Evolutionary conservation across 2,888 invertebrate species (phyloP), one percentile per base, ranked within the genome.

Genomic region (Ypsolopha scabrella): DNA sequence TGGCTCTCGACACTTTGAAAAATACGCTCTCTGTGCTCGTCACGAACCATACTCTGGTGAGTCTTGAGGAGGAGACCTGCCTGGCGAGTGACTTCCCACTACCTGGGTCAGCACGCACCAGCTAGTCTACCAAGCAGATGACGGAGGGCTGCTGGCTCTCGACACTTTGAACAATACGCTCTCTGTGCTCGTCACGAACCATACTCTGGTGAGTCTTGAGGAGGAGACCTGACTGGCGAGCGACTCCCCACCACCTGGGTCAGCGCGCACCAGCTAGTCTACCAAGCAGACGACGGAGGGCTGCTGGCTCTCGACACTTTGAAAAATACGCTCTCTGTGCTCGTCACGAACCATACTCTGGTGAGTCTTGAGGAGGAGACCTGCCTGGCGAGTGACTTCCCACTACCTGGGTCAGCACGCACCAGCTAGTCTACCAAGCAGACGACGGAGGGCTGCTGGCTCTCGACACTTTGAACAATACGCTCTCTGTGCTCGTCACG

Each of bases 271-370:
- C 93, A 94, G 82, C 92, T 94, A 70, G 93, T 94, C 73, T 95
- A 93, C 85, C 94, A 94, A 78, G 91, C 93, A 50, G 94, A 95
- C 88, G 94, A 94, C 86, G 94, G 94, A 54, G 93, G 94, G 51
- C 88, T 95, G 59, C 90, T 93, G 59, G 91, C 94, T 51, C 88
- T 94, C 67, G 91, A 94, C 77, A 93, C 94, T 61, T 89, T 90
- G 79, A 92, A 91, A 79, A 94, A 94, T 79, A 90, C 91, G 50
- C 90, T 94, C 67, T 88, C 92, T 59, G 90, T 92, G 58, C 89
- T 95, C 66, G 94, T 95, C 78, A 94, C 94, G 63, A 95, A 95
- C 86, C 94, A 95, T 73, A 95, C 94, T 57, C 88, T 95, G 82
- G 93, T 93, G 72, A 90, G 92, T 88, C 56, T n/a, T n/a, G n/a